These are phyloP conservation scores for Microplitis deprimator DNA, from an alignment of 2,888 invertebrate genomes.

Conservation along the genomic window DNA sequence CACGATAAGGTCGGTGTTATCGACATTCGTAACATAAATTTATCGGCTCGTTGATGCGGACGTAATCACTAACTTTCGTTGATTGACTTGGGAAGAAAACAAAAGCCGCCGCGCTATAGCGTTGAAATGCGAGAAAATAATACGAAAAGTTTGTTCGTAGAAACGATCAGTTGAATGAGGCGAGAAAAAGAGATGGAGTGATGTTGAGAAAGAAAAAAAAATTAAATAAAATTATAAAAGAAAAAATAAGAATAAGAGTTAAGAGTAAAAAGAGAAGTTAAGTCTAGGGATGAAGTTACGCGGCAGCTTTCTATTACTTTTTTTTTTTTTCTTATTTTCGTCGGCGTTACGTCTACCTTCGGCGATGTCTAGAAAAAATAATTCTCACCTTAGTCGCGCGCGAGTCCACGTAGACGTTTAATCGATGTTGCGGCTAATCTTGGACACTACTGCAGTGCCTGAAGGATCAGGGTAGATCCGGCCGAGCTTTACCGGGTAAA, in stretches of 20 bases:
- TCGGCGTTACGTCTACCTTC: not conserved
- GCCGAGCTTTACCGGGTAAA: not conserved
- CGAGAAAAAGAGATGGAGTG: constrained; percentile 24
- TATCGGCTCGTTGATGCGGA: constrained; percentile 47
- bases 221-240: constrained; percentile 3
- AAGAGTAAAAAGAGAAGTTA: constrained; percentile 15
- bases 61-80: constrained; percentile 50
- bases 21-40: constrained; percentile 49
- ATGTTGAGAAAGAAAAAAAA: constrained; percentile 32
- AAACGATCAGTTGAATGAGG: constrained; percentile 10
- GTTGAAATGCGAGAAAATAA: constrained; percentile 41
- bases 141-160: constrained; percentile 38
- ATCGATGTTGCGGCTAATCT: constrained; percentile 38
- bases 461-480: not conserved
- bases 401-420: constrained; percentile 28
- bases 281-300: constrained; percentile 11
- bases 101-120: constrained; percentile 19
- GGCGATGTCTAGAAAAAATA: not conserved
- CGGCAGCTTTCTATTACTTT: not conserved
- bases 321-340: not conserved
- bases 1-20: constrained; percentile 25
- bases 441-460: not conserved
- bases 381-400: constrained; percentile 1
- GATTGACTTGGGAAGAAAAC: constrained; percentile 42
- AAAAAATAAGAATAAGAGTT: constrained; percentile 25